Base-by-base conservation (phyloP, 2,113 vertebrate genomes). In the Redunca redunca region DNA sequence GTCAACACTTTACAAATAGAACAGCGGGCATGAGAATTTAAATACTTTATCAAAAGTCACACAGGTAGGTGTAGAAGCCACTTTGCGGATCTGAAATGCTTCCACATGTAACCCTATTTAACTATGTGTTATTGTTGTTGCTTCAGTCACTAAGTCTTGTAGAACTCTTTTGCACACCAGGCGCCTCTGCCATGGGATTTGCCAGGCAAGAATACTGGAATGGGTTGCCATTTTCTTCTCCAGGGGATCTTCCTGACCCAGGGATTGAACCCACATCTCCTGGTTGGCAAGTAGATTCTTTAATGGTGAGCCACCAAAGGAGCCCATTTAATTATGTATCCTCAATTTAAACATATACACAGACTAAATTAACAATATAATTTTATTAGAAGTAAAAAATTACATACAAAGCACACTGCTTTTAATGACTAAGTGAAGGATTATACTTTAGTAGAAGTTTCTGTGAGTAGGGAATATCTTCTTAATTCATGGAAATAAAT, bases 271-370 rank as follows among this genome's bases (percentile, higher is more conserved):
- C 23, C 23, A 77, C 11, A 26, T 77, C 3, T 77, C 36, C 71
- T 43, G 36, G 11, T 14, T 40, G 71, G 71, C 71, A 77, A 36
- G 23, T 23, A 77, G 71, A 26, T 43, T 77, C 71, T 77, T 77
- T 26, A 77, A 14, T 0, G 36, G 11, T 77, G 36, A 43, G 11
- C 71, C 23, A 14, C 71, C 3, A 43, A 43, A 23, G 40, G 23
- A 77, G 36, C 97, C 97, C 98, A 98, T 98, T 99, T 98, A 99
- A 99, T 97, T 98, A 97, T 96, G 91, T 88, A 97, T 95, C 86
- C 25, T 50, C 3, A 62, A 7, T 57, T 40, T 30, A 36, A n/a
- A 78, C 16, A 30, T 30, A 71, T 21, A 94, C 19, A 67, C 30
- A 57, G 12, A 80, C 12, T 48, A 90, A 98, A 97, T 98, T 98